A percentile compares a stretch with the other conserved stretches of the same genome.
These are phyloP conservation scores for Diprion similis DNA, from an alignment of 1,140 invertebrate genomes.

Conservation along the genomic window DNA sequence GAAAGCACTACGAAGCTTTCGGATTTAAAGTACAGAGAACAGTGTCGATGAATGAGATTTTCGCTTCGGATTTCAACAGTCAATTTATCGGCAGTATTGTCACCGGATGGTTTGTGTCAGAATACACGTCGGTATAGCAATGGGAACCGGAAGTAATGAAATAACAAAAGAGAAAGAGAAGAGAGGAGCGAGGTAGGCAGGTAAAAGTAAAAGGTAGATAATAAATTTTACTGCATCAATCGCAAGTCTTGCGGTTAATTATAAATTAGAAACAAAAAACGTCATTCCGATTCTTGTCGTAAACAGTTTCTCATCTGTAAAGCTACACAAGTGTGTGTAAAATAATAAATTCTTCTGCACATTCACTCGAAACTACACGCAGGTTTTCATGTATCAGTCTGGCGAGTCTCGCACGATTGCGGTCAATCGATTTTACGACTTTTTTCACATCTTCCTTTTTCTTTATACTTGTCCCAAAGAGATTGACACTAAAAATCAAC, in stretches of 20 bases:
- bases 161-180: not conserved
- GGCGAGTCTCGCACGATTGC: not conserved
- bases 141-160: not conserved
- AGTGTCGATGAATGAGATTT: not conserved
- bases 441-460: not conserved
- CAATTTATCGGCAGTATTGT: not conserved
- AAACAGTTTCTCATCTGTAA: too few relatives aligned
- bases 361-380: too few relatives aligned
- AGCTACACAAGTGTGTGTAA: too few relatives aligned
- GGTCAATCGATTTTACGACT: constrained; percentile 5
- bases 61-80: not conserved
- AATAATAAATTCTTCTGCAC: too few relatives aligned
- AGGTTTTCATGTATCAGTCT: too few relatives aligned
- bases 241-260: too few relatives aligned
- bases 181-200: not conserved
- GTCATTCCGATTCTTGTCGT: too few relatives aligned
- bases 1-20: too few relatives aligned
- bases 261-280: too few relatives aligned
- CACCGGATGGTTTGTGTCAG: not conserved
- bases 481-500: not conserved
- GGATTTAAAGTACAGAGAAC: too few relatives aligned
- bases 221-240: too few relatives aligned
- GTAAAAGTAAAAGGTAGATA: too few relatives aligned
- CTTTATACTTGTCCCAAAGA: not conserved
- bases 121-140: not conserved